Evolutionary conservation across 2,888 invertebrate species (phyloP).

Genomic region (Dexiosoma caninum): DNA sequence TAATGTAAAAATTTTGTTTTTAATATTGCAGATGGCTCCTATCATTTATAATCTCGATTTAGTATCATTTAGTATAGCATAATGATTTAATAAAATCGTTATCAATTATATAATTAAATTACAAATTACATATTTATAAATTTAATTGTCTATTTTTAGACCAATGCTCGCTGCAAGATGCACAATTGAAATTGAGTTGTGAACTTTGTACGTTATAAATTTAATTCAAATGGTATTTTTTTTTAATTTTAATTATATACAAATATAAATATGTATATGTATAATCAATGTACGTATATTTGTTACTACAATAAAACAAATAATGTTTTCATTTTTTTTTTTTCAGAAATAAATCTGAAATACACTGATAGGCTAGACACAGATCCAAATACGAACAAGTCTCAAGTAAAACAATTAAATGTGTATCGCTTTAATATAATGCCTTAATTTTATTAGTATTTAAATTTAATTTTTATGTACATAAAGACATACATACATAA

Average conservation of each 20-base stretch:
- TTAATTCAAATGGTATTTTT: neutral
- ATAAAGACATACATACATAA: neutral
- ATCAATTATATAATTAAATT: too few species aligned
- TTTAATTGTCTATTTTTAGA: too few species aligned
- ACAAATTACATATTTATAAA: too few species aligned
- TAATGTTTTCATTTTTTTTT: too few species aligned
- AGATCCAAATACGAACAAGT: neutral
- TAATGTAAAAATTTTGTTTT: too few species aligned
- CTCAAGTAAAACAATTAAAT: neutral
- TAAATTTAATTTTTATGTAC: neutral
- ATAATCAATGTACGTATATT: neutral
- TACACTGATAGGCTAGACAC: constrained; percentile 11
- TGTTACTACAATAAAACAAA: neutral
- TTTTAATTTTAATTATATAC: neutral
- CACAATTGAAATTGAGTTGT: neutral
- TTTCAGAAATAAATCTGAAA: neutral
- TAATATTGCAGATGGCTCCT: too few species aligned
- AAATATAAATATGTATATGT: neutral
- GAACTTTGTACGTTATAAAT: neutral
- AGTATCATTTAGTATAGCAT: too few species aligned
- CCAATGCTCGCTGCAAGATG: too few species aligned
- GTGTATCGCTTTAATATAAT: neutral
- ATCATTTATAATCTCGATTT: too few species aligned
- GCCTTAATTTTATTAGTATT: neutral
- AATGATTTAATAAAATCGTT: too few species aligned